phyloP scores from a whole-genome alignment of 2,797 vertebrate genomes.

The Otus scops region DNA sequence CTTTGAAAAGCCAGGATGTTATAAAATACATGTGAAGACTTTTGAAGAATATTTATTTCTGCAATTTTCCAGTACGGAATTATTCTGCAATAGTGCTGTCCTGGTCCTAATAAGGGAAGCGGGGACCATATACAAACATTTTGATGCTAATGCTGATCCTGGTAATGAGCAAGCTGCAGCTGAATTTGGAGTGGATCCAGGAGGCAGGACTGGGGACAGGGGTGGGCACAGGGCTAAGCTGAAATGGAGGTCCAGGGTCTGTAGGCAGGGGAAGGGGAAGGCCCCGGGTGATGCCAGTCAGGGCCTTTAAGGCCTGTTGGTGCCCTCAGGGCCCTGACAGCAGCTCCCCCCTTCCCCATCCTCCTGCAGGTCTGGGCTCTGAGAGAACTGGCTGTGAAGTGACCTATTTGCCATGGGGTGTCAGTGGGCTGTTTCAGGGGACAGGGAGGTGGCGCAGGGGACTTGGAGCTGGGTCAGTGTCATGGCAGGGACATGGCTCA shows the following conservation, averaged over 20 bases:
- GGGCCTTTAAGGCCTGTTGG: neutral
- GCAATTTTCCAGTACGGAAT: neutral
- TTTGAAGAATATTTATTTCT: neutral
- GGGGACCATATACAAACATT: neutral
- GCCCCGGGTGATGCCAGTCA: neutral
- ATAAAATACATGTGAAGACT: neutral
- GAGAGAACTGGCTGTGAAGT: neutral
- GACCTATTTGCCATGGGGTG: neutral
- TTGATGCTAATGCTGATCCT: neutral
- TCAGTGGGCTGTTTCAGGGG: neutral
- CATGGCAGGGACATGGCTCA: neutral
- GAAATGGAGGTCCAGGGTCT: neutral
- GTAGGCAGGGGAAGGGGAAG: neutral
- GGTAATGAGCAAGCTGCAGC: neutral
- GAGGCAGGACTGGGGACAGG: neutral
- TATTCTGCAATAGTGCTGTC: neutral
- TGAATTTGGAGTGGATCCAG: neutral
- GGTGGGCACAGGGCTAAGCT: too few species aligned
- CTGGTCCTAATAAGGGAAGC: neutral
- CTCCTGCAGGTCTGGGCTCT: neutral
- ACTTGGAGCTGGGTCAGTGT: neutral
- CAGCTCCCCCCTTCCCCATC: too few species aligned
- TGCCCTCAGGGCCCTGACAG: neutral
- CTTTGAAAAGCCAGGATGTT: neutral
- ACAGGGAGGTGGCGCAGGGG: neutral